Conservation (phyloP, 2,888 invertebrate genomes). For the Mesodorylaimus sp. region DNA sequence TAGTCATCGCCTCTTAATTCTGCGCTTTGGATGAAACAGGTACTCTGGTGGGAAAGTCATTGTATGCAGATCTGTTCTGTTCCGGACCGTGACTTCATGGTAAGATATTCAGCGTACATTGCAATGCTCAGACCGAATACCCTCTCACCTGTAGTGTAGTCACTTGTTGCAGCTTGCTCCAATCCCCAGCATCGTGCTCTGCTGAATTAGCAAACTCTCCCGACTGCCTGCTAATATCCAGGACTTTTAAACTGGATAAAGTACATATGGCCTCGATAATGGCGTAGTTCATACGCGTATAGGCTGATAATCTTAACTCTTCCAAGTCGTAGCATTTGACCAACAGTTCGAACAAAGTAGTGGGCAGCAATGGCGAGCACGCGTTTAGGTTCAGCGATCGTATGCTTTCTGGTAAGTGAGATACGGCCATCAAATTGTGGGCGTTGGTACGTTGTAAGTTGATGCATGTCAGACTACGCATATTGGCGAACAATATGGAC, state of each 20-base stretch:
- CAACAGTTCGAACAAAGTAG: not conserved
- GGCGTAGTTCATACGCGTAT: not conserved
- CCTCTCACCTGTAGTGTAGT: too few relatives aligned
- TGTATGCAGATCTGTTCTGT: too few relatives aligned
- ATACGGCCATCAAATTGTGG: not conserved
- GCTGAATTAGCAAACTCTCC: too few relatives aligned
- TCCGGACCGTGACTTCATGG: too few relatives aligned
- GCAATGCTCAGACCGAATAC: too few relatives aligned
- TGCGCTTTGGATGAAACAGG: too few relatives aligned
- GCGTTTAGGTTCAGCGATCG: not conserved
- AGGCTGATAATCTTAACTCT: not conserved
- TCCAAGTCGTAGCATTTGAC: not conserved
- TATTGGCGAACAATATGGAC: not conserved
- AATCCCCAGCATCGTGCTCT: too few relatives aligned
- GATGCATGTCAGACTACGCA: not conserved
- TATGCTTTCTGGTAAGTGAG: not conserved
- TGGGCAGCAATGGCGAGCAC: not conserved
- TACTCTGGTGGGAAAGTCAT: too few relatives aligned
- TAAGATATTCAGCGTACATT: too few relatives aligned
- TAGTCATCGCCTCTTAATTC: too few relatives aligned
- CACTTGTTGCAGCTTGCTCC: too few relatives aligned
- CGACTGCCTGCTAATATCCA: too few relatives aligned
- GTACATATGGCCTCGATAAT: not conserved
- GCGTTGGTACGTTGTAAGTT: not conserved
- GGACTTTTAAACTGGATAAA: not conserved